Evolutionary conservation across 2,113 vertebrate genomes (phyloP).

Genomic region (Cavia porcellus): DNA sequence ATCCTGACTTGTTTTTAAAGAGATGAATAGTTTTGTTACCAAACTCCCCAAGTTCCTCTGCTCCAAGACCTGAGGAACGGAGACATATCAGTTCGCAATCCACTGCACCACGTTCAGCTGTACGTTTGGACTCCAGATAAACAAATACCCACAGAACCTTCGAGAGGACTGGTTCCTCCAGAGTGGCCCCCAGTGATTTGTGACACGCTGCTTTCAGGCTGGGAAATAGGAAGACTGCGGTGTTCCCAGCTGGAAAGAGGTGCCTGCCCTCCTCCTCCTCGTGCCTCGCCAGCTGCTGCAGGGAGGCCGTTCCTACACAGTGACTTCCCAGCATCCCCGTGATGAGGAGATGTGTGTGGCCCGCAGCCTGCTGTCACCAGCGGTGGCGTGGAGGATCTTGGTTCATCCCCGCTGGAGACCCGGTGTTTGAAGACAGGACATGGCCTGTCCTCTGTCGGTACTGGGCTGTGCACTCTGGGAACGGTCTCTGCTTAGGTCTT

Average conservation of each 20-base stretch:
- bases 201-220: constrained; percentile 50
- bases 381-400: not conserved
- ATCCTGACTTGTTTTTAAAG: not conserved
- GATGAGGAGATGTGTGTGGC: not conserved
- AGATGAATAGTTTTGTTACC: not conserved
- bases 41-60: not conserved
- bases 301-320: constrained; percentile 35
- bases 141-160: not conserved
- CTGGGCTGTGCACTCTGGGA: not conserved
- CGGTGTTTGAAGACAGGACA: not conserved
- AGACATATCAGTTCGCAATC: not conserved
- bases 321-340: not conserved
- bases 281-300: constrained; percentile 68
- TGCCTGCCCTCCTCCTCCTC: constrained; percentile 69
- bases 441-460: not conserved
- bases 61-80: not conserved
- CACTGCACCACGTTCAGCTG: not conserved
- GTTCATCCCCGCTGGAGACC: not conserved
- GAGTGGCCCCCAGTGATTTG: not conserved
- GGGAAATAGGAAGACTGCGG: constrained; percentile 65
- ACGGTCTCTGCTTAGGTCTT: not conserved
- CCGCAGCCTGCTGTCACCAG: not conserved
- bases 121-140: not conserved
- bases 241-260: constrained; percentile 80
- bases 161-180: not conserved